Evolutionary conservation across 23 tunicate species (phyloP).

Genomic region (Corella eumyota): DNA sequence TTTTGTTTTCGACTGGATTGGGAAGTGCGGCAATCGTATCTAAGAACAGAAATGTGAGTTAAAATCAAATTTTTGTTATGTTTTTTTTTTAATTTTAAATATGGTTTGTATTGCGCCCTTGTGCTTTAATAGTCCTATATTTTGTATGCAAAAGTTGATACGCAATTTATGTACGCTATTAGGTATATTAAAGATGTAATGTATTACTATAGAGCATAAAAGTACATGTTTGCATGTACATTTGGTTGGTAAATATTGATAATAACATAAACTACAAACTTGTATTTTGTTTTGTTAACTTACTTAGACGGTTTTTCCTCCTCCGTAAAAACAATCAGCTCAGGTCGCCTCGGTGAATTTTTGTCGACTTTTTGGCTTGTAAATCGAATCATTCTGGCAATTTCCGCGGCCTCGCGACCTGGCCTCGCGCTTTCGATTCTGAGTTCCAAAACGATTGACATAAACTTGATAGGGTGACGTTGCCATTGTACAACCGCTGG

Average conservation of each 20-base stretch:
- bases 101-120: too few species aligned
- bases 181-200: too few species aligned
- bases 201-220: too few species aligned
- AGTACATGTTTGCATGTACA: too few species aligned
- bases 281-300: conserved; percentile 2
- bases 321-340: conserved; percentile 62
- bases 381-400: conserved; percentile 59
- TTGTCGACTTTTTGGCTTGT: conserved; percentile 48
- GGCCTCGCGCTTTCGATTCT: conserved; percentile 66
- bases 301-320: conserved; percentile 34
- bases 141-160: too few species aligned
- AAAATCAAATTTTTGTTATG: too few species aligned
- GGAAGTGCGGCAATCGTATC: background rate
- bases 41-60: too few species aligned
- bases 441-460: conserved; percentile 72
- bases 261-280: background rate
- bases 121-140: too few species aligned
- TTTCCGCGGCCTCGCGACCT: conserved; percentile 55
- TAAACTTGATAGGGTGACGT: conserved; percentile 51
- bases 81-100: too few species aligned
- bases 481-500: conserved; percentile 77
- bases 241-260: too few species aligned
- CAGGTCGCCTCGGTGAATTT: conserved; percentile 50
- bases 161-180: too few species aligned
- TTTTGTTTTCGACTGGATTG: conserved; percentile 6